These are phyloP conservation scores for Fulmarus glacialis DNA, from an alignment of 2,113 vertebrate genomes.

Conservation along the genomic window DNA sequence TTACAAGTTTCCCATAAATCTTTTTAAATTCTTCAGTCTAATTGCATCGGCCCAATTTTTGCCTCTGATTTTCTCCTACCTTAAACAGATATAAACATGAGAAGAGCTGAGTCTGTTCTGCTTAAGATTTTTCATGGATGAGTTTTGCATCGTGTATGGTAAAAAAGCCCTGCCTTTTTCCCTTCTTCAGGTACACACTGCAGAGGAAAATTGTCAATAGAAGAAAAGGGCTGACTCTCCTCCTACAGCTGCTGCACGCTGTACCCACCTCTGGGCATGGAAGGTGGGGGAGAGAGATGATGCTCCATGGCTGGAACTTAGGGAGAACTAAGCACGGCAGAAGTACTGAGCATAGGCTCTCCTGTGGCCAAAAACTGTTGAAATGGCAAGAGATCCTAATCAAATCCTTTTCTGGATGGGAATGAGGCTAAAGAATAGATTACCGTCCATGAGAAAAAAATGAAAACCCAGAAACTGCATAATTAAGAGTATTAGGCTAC, in stretches of 20 bases:
- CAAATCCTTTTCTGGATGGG: background rate
- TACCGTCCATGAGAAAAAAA: background rate
- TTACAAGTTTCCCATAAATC: background rate
- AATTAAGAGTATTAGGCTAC: background rate
- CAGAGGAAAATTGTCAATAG: background rate
- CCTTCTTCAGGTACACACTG: background rate
- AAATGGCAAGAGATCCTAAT: background rate
- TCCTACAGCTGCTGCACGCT: background rate
- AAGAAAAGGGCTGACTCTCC: background rate
- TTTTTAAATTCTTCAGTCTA: background rate
- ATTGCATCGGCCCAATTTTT: background rate
- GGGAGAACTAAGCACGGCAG: background rate
- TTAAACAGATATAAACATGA: background rate
- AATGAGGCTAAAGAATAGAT: background rate
- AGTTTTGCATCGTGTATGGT: background rate
- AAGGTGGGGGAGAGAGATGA: background rate
- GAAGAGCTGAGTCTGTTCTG: background rate
- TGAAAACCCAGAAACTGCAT: background rate
- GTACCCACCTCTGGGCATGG: background rate
- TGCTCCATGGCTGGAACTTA: background rate
- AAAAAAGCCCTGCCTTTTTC: background rate
- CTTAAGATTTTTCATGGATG: background rate
- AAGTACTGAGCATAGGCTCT: background rate
- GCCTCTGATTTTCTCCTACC: background rate
- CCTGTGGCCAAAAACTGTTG: background rate